Evolutionary conservation across 2,888 invertebrate genomes (phyloP).

Genomic region (Ferdinandea cuprea): DNA sequence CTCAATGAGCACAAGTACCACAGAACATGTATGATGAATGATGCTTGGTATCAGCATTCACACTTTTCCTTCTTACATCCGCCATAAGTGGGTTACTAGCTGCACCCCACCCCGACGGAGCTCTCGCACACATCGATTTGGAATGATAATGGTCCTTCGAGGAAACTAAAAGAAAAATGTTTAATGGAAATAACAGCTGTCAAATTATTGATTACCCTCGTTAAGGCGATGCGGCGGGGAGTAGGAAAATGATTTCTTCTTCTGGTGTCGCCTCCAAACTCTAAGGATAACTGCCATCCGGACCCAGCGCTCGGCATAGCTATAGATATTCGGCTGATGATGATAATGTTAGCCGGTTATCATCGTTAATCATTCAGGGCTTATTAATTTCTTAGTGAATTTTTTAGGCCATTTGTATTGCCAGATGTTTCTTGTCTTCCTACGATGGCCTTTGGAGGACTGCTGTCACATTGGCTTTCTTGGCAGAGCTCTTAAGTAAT

Average conservation of each 20-base stretch:
- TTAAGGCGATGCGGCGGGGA: slow-evolving; percentile 19
- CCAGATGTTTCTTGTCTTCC: slow-evolving; percentile 70
- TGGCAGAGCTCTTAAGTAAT: slow-evolving; percentile 60
- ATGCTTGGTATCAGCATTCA: slow-evolving; percentile 51
- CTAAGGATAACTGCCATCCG: slow-evolving; percentile 34
- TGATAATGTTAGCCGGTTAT: slow-evolving; percentile 71
- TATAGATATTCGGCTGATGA: slow-evolving; percentile 50
- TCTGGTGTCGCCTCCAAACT: slow-evolving; percentile 13
- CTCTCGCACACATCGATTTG: slow-evolving; percentile 46
- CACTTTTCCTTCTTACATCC: slow-evolving; percentile 2
- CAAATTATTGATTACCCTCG: slow-evolving; percentile 75
- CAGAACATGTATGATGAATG: slow-evolving; percentile 68
- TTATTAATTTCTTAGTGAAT: slow-evolving; percentile 74
- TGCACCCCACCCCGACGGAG: slow-evolving; percentile 8
- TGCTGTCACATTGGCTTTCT: slow-evolving; percentile 45
- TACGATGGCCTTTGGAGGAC: slow-evolving; percentile 45
- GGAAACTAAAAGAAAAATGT: slow-evolving; percentile 64
- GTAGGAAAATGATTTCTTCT: slow-evolving; percentile 39
- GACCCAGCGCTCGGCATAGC: slow-evolving; percentile 1
- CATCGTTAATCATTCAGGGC: slow-evolving; percentile 75
- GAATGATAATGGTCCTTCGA: slow-evolving; percentile 35
- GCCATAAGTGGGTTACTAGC: slow-evolving; percentile 68
- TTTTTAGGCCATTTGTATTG: slow-evolving; percentile 71
- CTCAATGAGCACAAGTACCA: slow-evolving; percentile 64
- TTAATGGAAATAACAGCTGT: slow-evolving; percentile 76